Evolutionary conservation across 2,888 invertebrate genomes (phyloP), one percentile per base, ranked within the genome.

Genomic region (Diplolepis rosae): DNA sequence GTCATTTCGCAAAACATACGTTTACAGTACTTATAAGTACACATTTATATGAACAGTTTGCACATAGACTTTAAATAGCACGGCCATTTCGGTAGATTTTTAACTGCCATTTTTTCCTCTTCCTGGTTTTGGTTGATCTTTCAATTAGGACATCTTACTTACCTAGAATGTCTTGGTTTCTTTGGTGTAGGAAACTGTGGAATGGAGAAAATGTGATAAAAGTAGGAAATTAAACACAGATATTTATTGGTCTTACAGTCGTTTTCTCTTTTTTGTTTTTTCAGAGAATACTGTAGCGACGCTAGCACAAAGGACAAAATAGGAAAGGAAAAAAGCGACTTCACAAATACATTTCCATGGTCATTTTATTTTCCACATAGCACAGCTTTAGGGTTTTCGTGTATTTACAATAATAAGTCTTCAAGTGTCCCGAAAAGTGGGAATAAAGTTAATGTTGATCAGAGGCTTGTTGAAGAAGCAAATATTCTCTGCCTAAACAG

Each of bases 301-400:
- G 42, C 18, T 4, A 45, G 42, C 18, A 45, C 6, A 45, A 15
- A 7, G 6, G 1, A 15, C 42, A 15, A 18, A 15, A 45, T 32
- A 27, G 27, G 7, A 13, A 35, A 30, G 50, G 18, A 30, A 39
- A 28, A 15, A 13, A 51, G 50, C 15, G 32, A 32, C 18, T 30
- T 3, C 9, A 22, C 4, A 13, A 5, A 35, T 79, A 79, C 79
- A 83, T 82, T 80, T 83, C 77, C 81, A 81, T 84, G 81, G 82
- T 84, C 81, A 77, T 79, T 85, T 84, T 85, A 84, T 80, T 84
- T 80, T 79, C 78, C 79, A 78, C 83, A 83, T 83, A 83, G 80
- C 82, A 82, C 79, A 81, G 75, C 75, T 71, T 61, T 39, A 24
- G 61, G 56, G 39, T 39, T 61, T 61, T 39, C 71, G 77, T 77